Percentiles rank a stretch among this genome's conserved stretches.
Conservation (phyloP, 1,140 invertebrate genomes). For the Pogonus chalceus region DNA sequence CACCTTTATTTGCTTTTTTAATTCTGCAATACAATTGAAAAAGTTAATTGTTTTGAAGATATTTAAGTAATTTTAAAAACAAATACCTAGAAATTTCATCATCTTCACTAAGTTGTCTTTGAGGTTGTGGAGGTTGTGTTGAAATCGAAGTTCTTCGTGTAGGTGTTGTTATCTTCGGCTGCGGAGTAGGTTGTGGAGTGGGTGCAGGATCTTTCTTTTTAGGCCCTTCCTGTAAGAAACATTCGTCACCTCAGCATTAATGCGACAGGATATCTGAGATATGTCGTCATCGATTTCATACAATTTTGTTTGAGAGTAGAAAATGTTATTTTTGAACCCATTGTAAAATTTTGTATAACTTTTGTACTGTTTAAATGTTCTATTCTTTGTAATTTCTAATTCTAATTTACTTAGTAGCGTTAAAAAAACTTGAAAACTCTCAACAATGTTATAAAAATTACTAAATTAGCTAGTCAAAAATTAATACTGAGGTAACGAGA, state of each 20-base stretch:
- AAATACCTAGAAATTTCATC: conserved; percentile 64
- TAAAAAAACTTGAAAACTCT: no score
- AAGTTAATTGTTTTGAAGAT: not conserved
- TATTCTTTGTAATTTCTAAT: no score
- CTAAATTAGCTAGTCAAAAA: not conserved
- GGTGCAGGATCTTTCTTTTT: conserved; percentile 54
- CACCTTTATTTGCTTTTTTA: conserved; percentile 77
- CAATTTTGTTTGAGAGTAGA: no score
- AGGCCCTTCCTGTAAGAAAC: not conserved
- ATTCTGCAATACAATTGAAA: conserved; percentile 40
- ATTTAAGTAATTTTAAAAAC: not conserved
- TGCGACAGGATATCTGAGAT: not conserved
- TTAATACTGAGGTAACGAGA: conserved; percentile 3
- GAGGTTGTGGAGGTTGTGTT: conserved; percentile 36
- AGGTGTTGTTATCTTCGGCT: conserved; percentile 43
- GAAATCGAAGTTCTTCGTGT: conserved; percentile 34
- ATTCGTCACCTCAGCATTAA: not conserved
- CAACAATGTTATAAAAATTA: no score
- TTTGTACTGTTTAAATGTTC: no score
- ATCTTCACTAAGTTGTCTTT: conserved; percentile 72
- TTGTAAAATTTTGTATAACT: no score
- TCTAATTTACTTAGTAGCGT: no score
- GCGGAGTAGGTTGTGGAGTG: conserved; percentile 38
- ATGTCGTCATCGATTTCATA: not conserved
- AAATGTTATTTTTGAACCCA: no score